Base-by-base conservation (phyloP, 2,888 invertebrate genomes). In the Leucoma salicis region DNA sequence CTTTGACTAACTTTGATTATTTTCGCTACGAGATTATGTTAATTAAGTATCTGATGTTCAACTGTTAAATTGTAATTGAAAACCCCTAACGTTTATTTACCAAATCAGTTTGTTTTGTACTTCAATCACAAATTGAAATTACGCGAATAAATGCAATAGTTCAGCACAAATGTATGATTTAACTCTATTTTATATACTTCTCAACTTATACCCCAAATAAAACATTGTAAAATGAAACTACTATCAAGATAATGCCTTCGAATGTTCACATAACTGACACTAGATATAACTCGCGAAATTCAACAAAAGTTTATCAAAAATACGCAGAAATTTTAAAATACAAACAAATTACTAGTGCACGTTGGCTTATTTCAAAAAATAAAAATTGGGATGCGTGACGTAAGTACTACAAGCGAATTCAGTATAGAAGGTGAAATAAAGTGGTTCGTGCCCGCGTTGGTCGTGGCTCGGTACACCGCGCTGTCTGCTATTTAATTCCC, bases 401-500 rank as follows among this genome's bases (percentile, higher is more conserved):
- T 57, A 58, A 61, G 56, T 65, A 64, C 65, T 43, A 54, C 53
- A 48, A 50, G 50, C 49, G 48, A 57, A 59, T 56, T 59, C 59
- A 36, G 59, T 57, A 52, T 46, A 57, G 55, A 51, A 62, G 63
- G 59, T 66, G 57, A 58, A 67, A 70, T 71, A 74, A 78, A 76
- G 73, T 72, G 74, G 69, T 65, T 67, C 67, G 63, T 66, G 61
- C 62, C 66, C 66, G 59, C 61, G 66, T 65, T 63, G 68, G 74
- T 77, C 70, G 69, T 68, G 73, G 71, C 66, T 78, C 71, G 73
- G 71, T 70, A 66, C 74, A 56, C 73, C 71, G 63, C 73, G 62
- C 72, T 77, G 72, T 78, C 74, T 77, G 68, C 74, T 74, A 70
- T 76, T 78, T 80, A 79, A 80, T 80, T 69, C 77, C 66, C 75